Base-by-base conservation (phyloP, 2,797 vertebrate genomes). In the Nannoperca obscura region DNA sequence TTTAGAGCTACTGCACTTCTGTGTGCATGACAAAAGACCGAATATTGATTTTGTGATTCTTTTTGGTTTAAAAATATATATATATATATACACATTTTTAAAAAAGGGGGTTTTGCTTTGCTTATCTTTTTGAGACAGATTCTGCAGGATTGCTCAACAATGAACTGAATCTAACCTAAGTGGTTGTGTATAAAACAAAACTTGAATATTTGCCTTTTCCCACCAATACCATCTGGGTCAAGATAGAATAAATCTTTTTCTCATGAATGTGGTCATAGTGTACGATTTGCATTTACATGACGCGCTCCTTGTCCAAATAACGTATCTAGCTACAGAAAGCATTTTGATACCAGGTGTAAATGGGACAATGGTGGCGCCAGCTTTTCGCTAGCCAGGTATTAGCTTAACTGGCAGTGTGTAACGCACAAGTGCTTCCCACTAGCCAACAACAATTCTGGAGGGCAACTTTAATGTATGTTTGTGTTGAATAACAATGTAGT, bases 381-480 rank as follows among this genome's bases (percentile, higher is more conserved):
- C 34, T 22, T 52, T 52, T 47, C 8, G 13, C 17, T 52, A 30
- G 14, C 2, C 11, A 36, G 12, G 17, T 32, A 7, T 60, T 66
- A 58, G 22, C 20, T 34, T 42, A 24, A 59, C 12, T 0, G 4
- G 7, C 17, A 52, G 34, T 19, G 34, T 20, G 22, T 34, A 38
- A 62, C 34, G 54, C 49, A 14, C 34, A 42, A 60, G 12, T 61
- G 19, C n/a, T 58, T 60, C 15, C 32, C 5, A 19, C 22, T 17
- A 22, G 12, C 13, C 0, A 20, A 46, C 59, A 75, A 68, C 19
- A 77, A 61, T 60, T 59, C 59, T 82, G 59, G 67, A 74, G 64
- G 50, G 50, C 36, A 84, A 60, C 32, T 44, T 53, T 32, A 0
- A 15, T 32, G n/a, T n/a, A n/a, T 32, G 4, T 58, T 53, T 22